Base-by-base conservation (phyloP, 2,888 invertebrate species). In the Drosophila kuntzei region DNA sequence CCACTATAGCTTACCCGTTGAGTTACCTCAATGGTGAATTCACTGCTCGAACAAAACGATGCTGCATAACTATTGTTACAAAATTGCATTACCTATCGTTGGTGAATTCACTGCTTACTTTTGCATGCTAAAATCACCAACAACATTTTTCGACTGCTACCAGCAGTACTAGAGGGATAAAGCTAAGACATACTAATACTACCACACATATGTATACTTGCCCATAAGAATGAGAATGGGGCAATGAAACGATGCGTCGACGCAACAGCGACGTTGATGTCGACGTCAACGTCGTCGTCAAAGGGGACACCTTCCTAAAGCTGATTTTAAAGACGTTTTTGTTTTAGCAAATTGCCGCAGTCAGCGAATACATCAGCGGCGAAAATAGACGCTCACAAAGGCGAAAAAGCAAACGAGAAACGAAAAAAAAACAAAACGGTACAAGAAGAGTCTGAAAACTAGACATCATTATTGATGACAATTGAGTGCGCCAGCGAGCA, bases 401-500 rank as follows among this genome's bases (percentile, higher is more conserved):
- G 58, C 76, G 77, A 89, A 86, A 83, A 85, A 74, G 43, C 66
- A 66, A 64, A 55, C 27, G 34, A 60, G 59, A 51, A 72, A 50
- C 18, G 46, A 16, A 8, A 49, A 46, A 14, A 27, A 41, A 20
- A 43, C 8, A 34, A 68, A 76, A 72, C 82, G 71, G 68, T 71
- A 80, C 71, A 69, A 69, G 74, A 66, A 69, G 62, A 71, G 74
- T 68, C 77, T 68, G 77, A 77, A 78, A 90, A 90, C 90, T 82
- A 90, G 91, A 91, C 90, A 90, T 91, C 89, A 90, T 91, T 92
- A 91, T 91, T 91, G 91, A 92, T 92, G 92, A 91, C 92, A 91
- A 90, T 91, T 91, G 90, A 90, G 84, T 90, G 90, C 85, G 88
- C 90, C 88, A 87, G 71, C 66, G 65, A 89, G 72, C 82, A 85